Evolutionary conservation across 53 echinoderm and acorn worm species (phyloP).

Genomic region (Apostichopus leukothele): DNA sequence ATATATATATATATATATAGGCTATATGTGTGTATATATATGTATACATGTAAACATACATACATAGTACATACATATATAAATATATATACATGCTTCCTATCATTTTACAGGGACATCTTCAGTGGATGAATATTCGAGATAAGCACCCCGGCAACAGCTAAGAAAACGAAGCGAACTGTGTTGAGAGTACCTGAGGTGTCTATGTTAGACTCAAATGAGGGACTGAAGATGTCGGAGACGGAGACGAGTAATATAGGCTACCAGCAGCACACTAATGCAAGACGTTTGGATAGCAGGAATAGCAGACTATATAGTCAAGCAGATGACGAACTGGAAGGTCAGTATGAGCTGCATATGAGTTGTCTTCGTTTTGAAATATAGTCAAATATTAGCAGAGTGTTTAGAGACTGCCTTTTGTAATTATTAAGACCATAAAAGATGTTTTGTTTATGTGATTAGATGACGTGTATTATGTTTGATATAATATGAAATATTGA

Average conservation of each 20-base stretch:
- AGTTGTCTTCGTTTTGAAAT: too few relatives aligned
- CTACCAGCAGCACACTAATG: conserved; percentile 33
- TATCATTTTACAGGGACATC: neutral
- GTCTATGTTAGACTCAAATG: neutral
- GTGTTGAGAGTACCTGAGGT: neutral
- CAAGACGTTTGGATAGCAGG: conserved; percentile 19
- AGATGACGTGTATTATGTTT: too few relatives aligned
- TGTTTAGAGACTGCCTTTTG: too few relatives aligned
- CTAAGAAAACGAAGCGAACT: neutral
- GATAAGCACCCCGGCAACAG: neutral
- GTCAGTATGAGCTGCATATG: neutral
- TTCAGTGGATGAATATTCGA: neutral
- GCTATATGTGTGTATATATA: too few relatives aligned
- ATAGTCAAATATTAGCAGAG: too few relatives aligned
- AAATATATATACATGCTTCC: too few relatives aligned
- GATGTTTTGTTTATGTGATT: too few relatives aligned
- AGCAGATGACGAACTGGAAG: conserved; percentile 32
- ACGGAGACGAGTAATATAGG: conserved; percentile 3
- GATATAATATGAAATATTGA: too few relatives aligned
- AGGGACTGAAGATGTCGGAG: neutral
- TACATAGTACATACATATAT: too few relatives aligned
- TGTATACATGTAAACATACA: too few relatives aligned
- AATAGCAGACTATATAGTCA: conserved; percentile 30
- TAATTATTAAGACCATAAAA: too few relatives aligned
- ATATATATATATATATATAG: too few relatives aligned